These are phyloP conservation scores for Glaucidium brasilianum DNA, from an alignment of 2,113 vertebrate genomes.

Conservation along the genomic window DNA sequence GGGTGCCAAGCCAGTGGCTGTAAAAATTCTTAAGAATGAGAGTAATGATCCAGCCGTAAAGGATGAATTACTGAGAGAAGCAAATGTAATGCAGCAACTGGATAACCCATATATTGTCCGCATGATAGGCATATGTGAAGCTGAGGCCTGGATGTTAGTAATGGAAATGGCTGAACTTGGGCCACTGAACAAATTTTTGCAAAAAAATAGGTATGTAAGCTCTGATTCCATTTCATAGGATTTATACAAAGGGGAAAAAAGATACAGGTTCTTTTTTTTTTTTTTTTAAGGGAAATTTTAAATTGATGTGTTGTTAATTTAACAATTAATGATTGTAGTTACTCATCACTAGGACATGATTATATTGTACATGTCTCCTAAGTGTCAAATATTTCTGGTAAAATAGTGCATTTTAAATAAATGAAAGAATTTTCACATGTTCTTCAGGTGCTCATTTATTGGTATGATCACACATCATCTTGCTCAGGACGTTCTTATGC, in stretches of 20 bases:
- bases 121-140: conserved; percentile 97
- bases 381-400: neutral
- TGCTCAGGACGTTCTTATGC: neutral
- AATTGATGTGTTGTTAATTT: neutral
- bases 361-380: neutral
- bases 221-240: neutral
- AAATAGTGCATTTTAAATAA: neutral
- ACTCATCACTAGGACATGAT: neutral
- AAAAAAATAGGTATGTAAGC: conserved; percentile 84
- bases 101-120: conserved; percentile 97
- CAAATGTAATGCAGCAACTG: conserved; percentile 93
- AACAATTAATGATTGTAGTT: neutral
- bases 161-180: conserved; percentile 98
- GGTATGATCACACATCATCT: neutral
- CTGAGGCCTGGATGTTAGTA: conserved; percentile 94
- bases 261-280: neutral
- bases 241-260: neutral
- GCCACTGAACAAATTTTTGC: conserved; percentile 91
- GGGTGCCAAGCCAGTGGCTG: conserved; percentile 86
- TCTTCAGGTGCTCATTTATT: neutral
- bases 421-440: neutral
- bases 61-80: conserved; percentile 90
- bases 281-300: neutral
- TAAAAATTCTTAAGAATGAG: conserved; percentile 95
- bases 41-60: conserved; percentile 82